Evolutionary conservation across 2,113 vertebrate genomes (phyloP).

Genomic region (Choloepus hoffmanni): DNA sequence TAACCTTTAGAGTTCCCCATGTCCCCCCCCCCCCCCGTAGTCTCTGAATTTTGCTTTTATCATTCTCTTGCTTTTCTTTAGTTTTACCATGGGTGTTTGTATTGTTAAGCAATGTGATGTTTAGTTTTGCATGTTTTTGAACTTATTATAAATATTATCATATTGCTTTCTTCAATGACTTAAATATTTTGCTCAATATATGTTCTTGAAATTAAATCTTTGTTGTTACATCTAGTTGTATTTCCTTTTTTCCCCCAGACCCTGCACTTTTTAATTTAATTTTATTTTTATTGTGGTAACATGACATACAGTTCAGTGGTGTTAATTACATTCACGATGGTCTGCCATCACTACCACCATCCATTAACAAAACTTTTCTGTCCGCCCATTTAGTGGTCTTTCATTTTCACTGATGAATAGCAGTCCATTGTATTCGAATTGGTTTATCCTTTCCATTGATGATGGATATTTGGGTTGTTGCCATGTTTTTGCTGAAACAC

Average conservation of each 20-base stretch:
- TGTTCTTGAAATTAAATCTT: neutral
- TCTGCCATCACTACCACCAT: no score
- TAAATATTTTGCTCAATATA: neutral
- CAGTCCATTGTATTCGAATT: neutral
- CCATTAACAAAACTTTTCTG: no score
- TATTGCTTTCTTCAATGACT: neutral
- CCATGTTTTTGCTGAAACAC: neutral
- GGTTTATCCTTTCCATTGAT: neutral
- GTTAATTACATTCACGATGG: no score
- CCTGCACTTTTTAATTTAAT: no score
- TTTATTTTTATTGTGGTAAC: no score
- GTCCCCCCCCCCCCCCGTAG: neutral
- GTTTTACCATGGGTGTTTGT: neutral
- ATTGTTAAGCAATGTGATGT: neutral
- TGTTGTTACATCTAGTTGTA: neutral
- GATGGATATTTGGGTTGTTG: neutral
- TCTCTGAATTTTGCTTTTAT: neutral
- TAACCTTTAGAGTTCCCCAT: neutral
- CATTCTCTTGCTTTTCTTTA: neutral
- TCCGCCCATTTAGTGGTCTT: neutral
- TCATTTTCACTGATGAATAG: neutral
- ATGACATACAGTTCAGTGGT: no score
- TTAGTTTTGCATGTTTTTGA: conserved; percentile 1
- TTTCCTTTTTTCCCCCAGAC: neutral
- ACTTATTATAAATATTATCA: neutral